Conservation (phyloP, 1,140 invertebrate species). For the Geopemphigus sp. region DNA sequence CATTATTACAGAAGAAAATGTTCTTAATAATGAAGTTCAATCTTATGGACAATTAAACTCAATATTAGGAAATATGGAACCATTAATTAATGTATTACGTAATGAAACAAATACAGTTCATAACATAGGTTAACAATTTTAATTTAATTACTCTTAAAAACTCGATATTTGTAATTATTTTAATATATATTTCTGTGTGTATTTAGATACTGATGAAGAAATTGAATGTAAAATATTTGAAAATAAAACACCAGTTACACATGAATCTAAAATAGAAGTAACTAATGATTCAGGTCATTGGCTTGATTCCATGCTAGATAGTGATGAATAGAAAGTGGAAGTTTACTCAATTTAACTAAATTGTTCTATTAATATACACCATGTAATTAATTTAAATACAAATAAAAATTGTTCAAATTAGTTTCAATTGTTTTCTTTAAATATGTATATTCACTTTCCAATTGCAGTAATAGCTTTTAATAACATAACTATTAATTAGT, state of each 20-base stretch:
- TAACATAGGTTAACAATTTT: background rate
- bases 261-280: background rate
- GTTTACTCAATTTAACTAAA: background rate
- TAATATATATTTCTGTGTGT: background rate
- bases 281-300: constrained; percentile 5
- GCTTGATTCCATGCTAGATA: constrained; percentile 39
- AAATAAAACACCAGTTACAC: background rate
- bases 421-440: background rate
- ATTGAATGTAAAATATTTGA: background rate
- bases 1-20: constrained; percentile 4
- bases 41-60: background rate
- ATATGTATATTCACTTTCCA: background rate
- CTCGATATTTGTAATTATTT: background rate
- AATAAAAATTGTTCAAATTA: background rate
- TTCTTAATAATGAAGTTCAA: background rate
- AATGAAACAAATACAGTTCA: background rate
- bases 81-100: constrained; percentile 5
- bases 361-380: background rate
- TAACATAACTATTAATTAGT: no score
- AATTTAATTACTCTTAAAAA: background rate
- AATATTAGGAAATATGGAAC: constrained; percentile 35
- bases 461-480: background rate
- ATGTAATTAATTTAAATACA: background rate
- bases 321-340: constrained; percentile 13
- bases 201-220: background rate